Evolutionary conservation across 1,140 invertebrate genomes (phyloP).

Genomic region (Episyrphus balteatus): DNA sequence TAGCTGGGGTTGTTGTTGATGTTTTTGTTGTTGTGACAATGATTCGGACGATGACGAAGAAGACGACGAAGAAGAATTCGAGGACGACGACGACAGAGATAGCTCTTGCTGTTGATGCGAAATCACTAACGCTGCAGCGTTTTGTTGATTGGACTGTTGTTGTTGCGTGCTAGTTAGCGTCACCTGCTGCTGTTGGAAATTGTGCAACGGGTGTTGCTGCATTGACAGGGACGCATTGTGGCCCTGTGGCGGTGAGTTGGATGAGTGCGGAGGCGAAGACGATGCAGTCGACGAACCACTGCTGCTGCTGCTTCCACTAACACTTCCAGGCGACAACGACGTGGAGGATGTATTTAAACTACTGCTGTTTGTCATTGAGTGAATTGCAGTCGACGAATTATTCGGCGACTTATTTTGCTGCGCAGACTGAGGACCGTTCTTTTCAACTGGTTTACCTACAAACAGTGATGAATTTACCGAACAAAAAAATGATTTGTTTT

Average conservation of each 20-base stretch:
- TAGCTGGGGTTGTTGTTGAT: background rate
- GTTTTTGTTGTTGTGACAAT: background rate
- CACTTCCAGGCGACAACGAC: slow-evolving; percentile 12
- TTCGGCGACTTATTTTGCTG: slow-evolving; percentile 32
- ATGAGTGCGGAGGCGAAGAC: slow-evolving; percentile 19
- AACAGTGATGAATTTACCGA: background rate
- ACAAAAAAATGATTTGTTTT: slow-evolving; percentile 1
- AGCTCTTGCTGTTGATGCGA: slow-evolving; percentile 17
- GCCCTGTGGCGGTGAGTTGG: slow-evolving; percentile 26
- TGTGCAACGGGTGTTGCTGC: slow-evolving; percentile 20
- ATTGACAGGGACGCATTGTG: slow-evolving; percentile 9
- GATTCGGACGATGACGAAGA: background rate
- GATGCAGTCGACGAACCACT: slow-evolving; percentile 14
- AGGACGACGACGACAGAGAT: background rate
- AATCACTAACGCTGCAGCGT: slow-evolving; percentile 16
- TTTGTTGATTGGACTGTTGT: slow-evolving; percentile 19
- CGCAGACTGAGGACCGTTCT: background rate
- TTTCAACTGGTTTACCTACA: slow-evolving; percentile 12
- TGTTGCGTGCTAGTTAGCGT: slow-evolving; percentile 4
- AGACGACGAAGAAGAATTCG: no score
- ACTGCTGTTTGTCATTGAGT: slow-evolving; percentile 13
- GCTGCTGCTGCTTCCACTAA: slow-evolving; percentile 21
- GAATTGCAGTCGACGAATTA: slow-evolving; percentile 3
- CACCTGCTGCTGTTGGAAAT: slow-evolving; percentile 17
- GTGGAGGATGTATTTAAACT: slow-evolving; percentile 6